Conservation (phyloP, 2,888 invertebrate genomes). For the Lochmaea capreae region DNA sequence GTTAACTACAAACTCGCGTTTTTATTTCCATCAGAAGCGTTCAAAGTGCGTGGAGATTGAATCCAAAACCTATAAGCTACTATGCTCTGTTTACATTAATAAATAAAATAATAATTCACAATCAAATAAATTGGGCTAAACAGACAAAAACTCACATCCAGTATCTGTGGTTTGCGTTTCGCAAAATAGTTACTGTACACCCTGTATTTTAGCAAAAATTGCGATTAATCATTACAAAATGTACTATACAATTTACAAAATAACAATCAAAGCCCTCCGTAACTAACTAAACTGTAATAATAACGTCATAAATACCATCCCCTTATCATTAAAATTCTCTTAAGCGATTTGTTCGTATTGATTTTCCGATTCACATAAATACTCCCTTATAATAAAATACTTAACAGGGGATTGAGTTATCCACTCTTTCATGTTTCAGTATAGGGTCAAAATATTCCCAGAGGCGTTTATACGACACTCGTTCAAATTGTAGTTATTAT, state of each 20-base stretch:
- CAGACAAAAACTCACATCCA: too few species aligned
- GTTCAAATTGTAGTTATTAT: background rate
- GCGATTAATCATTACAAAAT: too few species aligned
- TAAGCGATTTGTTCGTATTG: conserved; percentile 7
- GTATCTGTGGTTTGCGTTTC: too few species aligned
- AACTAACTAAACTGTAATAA: background rate
- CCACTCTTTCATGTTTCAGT: conserved; percentile 10
- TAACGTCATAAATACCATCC: background rate
- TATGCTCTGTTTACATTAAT: too few species aligned
- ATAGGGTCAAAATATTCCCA: conserved; percentile 7
- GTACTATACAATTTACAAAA: background rate
- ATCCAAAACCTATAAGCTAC: too few species aligned
- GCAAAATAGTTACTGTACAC: too few species aligned
- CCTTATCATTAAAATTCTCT: background rate
- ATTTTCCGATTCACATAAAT: conserved; percentile 9
- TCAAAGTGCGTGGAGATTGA: too few species aligned
- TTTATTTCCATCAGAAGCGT: too few species aligned
- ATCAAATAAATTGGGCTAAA: too few species aligned
- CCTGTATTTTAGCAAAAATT: background rate
- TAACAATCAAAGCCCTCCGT: background rate
- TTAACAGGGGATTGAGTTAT: conserved; percentile 16
- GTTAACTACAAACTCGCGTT: too few species aligned
- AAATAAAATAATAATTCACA: too few species aligned
- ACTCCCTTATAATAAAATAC: conserved; percentile 7
- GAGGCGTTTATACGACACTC: background rate